Evolutionary conservation across 2,888 invertebrate genomes (phyloP).

Genomic region (Iselma pallidipennis): DNA sequence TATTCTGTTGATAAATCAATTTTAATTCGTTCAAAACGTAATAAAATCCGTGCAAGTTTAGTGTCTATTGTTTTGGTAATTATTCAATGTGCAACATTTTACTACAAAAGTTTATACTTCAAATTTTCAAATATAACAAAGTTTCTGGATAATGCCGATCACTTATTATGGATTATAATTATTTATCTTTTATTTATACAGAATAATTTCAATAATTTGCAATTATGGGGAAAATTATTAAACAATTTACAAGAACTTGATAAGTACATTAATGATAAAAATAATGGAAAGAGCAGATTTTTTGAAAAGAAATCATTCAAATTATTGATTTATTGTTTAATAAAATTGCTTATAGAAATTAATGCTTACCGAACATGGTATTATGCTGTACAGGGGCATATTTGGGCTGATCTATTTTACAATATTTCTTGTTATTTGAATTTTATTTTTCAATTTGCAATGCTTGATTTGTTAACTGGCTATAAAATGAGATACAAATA

Average conservation of each 20-base stretch:
- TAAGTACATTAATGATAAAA: background rate
- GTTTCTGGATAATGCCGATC: background rate
- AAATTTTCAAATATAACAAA: too few species aligned
- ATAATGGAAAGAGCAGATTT: background rate
- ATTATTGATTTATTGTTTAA: background rate
- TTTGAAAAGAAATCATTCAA: background rate
- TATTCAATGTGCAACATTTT: background rate
- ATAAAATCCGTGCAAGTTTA: too few species aligned
- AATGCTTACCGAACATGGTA: background rate
- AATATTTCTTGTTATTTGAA: background rate
- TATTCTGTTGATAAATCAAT: too few species aligned
- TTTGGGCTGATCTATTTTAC: background rate
- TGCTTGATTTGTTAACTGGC: background rate
- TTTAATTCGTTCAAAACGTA: too few species aligned
- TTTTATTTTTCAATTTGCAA: background rate
- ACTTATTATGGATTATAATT: background rate
- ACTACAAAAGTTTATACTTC: background rate
- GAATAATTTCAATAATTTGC: background rate
- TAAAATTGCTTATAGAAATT: background rate
- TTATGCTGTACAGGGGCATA: background rate
- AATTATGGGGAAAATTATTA: background rate
- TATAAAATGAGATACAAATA: background rate
- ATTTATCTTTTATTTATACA: background rate
- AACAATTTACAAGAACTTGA: background rate
- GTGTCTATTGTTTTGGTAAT: background rate